Base-by-base conservation (phyloP, 2,113 vertebrate genomes). In the Gavia stellata region DNA sequence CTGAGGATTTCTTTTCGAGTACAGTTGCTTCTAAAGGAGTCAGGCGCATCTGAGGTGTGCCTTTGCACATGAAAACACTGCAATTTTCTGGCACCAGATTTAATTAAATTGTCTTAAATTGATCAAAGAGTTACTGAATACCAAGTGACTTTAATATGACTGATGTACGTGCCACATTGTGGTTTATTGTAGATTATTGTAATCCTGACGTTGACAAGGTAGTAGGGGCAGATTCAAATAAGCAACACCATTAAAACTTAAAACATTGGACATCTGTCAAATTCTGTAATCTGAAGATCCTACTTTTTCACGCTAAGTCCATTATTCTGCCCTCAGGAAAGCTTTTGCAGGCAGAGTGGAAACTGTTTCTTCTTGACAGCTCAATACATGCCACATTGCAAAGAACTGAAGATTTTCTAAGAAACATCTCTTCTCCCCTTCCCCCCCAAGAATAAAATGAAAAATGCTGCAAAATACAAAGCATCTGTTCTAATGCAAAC, bases 121-220 rank as follows among this genome's bases (percentile, higher is more conserved):
- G 90, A 91, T 88, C 80, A 96, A 92, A 93, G 52, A 63, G 13
- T 45, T 92, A 31, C 49, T 63, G 50, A 95, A 96, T 61, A 62
- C 9, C 16, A 50, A 95, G 75, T 82, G 53, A 44, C 93, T 87
- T 91, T 74, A 49, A 38, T 95, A 90, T 61, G 53, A 50, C 45
- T 75, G 25, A 73, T 90, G 45, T 31, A 53, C 81, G 53, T 90
- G 56, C 78, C 77, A 74, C 21, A 17, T 83, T 81, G 18, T 91
- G 40, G 74, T 82, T 82, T 82, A 28, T 72, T 90, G 40, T 82
- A 62, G 86, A 89, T 58, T 92, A 62, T 50, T 71, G 28, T 79
- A 86, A 88, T 93, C 58, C 40, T 81, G 62, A 86, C 40, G 73
- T 65, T 73, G 33, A 56, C 55, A 61, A 77, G 59, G 44, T 77